A percentile compares a stretch with the other conserved stretches of the same genome.
Conservation (phyloP, 2,797 vertebrate species). For the Periophthalmus magnuspinnatus region DNA sequence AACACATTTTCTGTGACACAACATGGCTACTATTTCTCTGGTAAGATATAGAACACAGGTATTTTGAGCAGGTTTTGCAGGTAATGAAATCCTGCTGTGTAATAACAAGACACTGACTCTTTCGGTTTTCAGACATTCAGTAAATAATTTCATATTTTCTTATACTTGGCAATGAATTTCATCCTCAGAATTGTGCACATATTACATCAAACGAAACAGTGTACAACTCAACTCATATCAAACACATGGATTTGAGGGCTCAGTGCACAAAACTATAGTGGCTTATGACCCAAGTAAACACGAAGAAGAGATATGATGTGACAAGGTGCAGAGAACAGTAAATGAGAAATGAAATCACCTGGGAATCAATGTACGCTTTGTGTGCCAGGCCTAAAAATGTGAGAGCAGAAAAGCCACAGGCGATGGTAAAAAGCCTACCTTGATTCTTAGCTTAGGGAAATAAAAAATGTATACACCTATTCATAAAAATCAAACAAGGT, state of each 20-base stretch:
- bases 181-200: constrained; percentile 27
- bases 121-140: constrained; percentile 41
- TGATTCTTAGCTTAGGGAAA: not conserved
- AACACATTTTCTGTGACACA: constrained; percentile 10
- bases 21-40: constrained; percentile 17
- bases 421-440: not conserved
- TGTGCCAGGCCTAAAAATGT: not conserved
- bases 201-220: not conserved
- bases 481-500: not conserved
- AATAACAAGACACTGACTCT: constrained; percentile 32
- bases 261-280: not conserved
- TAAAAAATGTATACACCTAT: not conserved
- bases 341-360: not conserved
- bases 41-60: constrained; percentile 13
- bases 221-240: not conserved
- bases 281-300: not conserved
- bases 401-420: not conserved
- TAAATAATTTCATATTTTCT: constrained; percentile 31
- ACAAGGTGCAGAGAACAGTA: not conserved
- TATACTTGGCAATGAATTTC: constrained; percentile 24
- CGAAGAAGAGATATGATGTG: not conserved
- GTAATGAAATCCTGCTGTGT: constrained; percentile 34
- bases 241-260: not conserved
- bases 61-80: constrained; percentile 21
- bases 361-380: not conserved